phyloP scores from a whole-genome alignment of 2,888 invertebrate genomes.

The Selenia dentaria region DNA sequence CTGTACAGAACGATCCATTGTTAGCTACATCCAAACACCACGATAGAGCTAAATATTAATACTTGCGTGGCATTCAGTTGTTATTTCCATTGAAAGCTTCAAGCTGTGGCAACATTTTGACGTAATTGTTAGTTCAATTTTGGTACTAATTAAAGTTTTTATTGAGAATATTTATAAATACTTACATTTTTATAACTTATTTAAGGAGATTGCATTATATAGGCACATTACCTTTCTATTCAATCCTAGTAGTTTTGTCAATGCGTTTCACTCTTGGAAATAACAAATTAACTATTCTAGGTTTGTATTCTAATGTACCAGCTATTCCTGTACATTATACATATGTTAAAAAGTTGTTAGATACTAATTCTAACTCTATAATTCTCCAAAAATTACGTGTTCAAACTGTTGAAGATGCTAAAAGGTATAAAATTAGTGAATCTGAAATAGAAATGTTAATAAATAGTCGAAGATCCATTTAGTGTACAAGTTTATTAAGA shows the following conservation, averaged over 20 bases:
- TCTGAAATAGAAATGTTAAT: constrained; percentile 37
- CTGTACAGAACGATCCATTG: constrained; percentile 69
- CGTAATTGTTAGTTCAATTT: too few species aligned
- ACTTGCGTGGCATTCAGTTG: constrained; percentile 26
- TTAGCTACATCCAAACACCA: constrained; percentile 32
- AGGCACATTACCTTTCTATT: constrained; percentile 38
- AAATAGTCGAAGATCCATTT: constrained; percentile 26
- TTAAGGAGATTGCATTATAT: constrained; percentile 1
- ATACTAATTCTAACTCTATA: constrained; percentile 34
- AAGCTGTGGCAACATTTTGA: constrained; percentile 36
- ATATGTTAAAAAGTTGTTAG: constrained; percentile 31
- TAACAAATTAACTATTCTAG: constrained; percentile 20
- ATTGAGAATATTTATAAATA: too few species aligned
- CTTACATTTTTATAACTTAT: too few species aligned
- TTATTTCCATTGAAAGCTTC: constrained; percentile 44
- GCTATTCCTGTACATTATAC: constrained; percentile 34
- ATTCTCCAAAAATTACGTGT: constrained; percentile 23
- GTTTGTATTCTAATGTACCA: constrained; percentile 10
- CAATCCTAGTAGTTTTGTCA: not conserved
- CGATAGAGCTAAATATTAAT: constrained; percentile 8
- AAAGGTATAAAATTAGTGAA: constrained; percentile 31
- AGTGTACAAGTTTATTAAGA: constrained; percentile 23
- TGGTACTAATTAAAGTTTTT: too few species aligned
- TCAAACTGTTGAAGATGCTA: constrained; percentile 31
- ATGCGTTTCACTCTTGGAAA: constrained; percentile 3